phyloP scores from a whole-genome alignment of 2,888 invertebrate species.

The Patella caerulea region DNA sequence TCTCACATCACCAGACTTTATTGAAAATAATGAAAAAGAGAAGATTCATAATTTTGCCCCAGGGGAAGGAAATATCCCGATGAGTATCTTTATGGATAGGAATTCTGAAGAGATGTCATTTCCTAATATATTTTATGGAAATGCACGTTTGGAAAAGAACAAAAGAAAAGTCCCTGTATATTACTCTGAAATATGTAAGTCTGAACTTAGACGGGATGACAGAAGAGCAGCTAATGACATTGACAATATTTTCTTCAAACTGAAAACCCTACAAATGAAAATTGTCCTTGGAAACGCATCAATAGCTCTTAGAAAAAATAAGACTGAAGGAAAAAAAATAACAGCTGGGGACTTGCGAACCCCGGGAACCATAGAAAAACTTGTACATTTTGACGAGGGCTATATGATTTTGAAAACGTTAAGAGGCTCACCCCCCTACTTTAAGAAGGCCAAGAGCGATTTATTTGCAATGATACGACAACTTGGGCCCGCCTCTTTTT shows the following conservation, averaged over 20 bases:
- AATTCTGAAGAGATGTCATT: neutral
- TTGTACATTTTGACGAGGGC: constrained; percentile 19
- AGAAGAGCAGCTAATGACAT: neutral
- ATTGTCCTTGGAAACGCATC: neutral
- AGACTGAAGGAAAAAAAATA: neutral
- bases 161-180: neutral
- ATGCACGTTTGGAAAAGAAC: neutral
- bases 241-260: neutral
- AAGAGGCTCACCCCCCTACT: constrained; percentile 18
- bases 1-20: neutral
- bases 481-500: constrained; percentile 39
- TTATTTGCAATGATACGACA: constrained; percentile 44
- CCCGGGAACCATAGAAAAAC: neutral
- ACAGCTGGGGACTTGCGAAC: neutral
- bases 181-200: neutral
- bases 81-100: neutral
- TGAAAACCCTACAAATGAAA: neutral
- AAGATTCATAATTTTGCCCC: neutral
- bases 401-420: constrained; percentile 26
- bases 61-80: constrained; percentile 1
- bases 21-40: constrained; percentile 10
- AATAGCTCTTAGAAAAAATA: constrained; percentile 2
- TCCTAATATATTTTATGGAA: neutral
- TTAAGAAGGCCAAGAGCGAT: constrained; percentile 21
- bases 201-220: neutral